These are phyloP conservation scores for Todiramphus saurophagus DNA, from an alignment of 2,113 vertebrate species.

Conservation along the genomic window DNA sequence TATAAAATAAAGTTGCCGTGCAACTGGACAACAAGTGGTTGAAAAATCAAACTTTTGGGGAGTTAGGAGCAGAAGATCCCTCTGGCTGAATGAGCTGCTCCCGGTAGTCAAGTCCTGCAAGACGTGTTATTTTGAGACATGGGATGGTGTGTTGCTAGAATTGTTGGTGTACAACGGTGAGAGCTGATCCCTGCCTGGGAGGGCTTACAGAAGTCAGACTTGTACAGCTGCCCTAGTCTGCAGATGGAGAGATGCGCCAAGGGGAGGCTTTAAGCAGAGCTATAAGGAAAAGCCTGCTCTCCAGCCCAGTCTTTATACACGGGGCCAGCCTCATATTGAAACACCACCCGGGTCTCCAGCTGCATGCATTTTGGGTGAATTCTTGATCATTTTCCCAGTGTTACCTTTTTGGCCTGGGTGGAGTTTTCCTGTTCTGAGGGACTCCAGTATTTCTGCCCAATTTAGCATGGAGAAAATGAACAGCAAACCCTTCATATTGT, in stretches of 20 bases:
- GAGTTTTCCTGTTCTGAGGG: slow-evolving; percentile 35
- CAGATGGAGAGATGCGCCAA: neutral
- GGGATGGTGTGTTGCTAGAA: neutral
- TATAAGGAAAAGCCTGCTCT: neutral
- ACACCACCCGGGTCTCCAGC: neutral
- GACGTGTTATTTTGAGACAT: rapidly evolving
- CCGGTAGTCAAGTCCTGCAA: neutral
- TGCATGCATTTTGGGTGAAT: slow-evolving; percentile 26
- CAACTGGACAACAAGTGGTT: neutral
- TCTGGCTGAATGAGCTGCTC: neutral
- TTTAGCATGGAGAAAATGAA: slow-evolving; percentile 55
- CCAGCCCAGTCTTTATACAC: neutral
- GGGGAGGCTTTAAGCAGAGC: neutral
- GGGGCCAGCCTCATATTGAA: neutral
- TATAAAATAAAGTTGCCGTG: neutral
- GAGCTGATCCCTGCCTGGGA: neutral
- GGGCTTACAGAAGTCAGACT: neutral
- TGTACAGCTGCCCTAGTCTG: neutral
- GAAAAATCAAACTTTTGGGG: neutral
- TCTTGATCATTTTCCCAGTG: slow-evolving; percentile 35
- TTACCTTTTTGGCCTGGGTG: slow-evolving; percentile 51
- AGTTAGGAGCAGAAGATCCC: neutral
- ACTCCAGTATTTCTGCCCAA: slow-evolving; percentile 8
- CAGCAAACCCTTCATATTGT: slow-evolving; percentile 64
- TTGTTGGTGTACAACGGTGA: neutral